These are phyloP conservation scores for Tuta absoluta DNA, from an alignment of 2,888 invertebrate species.

Conservation along the genomic window DNA sequence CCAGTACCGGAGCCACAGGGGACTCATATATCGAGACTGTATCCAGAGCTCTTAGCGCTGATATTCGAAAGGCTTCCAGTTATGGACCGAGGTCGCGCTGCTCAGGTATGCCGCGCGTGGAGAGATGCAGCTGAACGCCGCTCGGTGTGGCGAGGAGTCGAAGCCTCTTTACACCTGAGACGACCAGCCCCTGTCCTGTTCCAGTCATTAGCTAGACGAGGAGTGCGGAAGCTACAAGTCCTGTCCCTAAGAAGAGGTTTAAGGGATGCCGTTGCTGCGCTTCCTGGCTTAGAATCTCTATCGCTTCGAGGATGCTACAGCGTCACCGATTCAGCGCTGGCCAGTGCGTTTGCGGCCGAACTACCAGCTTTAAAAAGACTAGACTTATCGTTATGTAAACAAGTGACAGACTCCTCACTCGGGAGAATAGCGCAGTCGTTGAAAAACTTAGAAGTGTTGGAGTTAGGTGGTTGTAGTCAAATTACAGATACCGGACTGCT, in stretches of 20 bases:
- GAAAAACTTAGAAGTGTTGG: slow-evolving; percentile 92
- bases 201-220: slow-evolving; percentile 91
- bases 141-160: slow-evolving; percentile 96
- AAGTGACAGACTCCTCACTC: slow-evolving; percentile 95
- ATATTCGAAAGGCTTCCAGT: slow-evolving; percentile 95
- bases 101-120: slow-evolving; percentile 95
- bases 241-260: slow-evolving; percentile 91
- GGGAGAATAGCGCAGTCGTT: slow-evolving; percentile 91
- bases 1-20: slow-evolving; percentile 77
- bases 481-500: slow-evolving; percentile 94
- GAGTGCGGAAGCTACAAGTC: slow-evolving; percentile 94
- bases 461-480: slow-evolving; percentile 95
- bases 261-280: slow-evolving; percentile 91
- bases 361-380: slow-evolving; percentile 89
- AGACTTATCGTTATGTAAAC: slow-evolving; percentile 95
- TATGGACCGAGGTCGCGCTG: slow-evolving; percentile 92
- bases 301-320: slow-evolving; percentile 97
- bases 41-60: slow-evolving; percentile 95
- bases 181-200: slow-evolving; percentile 92
- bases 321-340: slow-evolving; percentile 92
- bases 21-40: slow-evolving; percentile 92
- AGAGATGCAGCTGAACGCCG: slow-evolving; percentile 95
- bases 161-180: slow-evolving; percentile 93
- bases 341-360: slow-evolving; percentile 90
- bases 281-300: slow-evolving; percentile 92